A percentile compares a stretch with the other conserved stretches of the same genome.
phyloP scores from a whole-genome alignment of 2,113 vertebrate species.

The Sinosuthora webbiana region DNA sequence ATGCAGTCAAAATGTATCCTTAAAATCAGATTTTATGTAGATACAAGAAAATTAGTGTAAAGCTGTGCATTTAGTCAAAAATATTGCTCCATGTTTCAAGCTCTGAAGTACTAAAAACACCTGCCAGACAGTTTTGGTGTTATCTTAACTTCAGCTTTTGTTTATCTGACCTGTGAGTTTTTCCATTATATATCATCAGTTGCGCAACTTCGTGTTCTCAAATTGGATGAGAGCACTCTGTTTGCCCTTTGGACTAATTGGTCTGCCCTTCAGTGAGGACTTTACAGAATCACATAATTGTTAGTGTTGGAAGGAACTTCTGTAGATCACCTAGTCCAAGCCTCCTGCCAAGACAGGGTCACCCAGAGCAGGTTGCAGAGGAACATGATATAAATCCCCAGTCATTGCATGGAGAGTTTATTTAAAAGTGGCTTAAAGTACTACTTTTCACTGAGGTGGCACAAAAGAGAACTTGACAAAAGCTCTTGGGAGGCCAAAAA shows the following conservation, averaged over 20 bases:
- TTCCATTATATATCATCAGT: background rate
- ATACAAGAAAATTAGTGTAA: background rate
- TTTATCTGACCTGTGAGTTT: background rate
- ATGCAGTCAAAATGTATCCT: background rate
- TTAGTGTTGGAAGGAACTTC: background rate
- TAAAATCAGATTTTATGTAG: background rate
- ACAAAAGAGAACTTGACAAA: background rate
- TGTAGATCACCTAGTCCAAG: background rate
- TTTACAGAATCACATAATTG: background rate
- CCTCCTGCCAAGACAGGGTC: background rate
- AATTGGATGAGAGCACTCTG: background rate
- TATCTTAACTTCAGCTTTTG: background rate
- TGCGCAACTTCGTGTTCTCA: background rate
- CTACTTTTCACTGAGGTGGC: background rate
- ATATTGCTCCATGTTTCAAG: background rate
- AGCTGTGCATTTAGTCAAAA: background rate
- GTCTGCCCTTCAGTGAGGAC: background rate
- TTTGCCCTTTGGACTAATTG: background rate
- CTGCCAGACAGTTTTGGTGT: background rate
- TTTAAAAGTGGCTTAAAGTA: background rate
- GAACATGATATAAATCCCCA: fast-evolving
- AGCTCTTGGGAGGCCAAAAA: background rate
- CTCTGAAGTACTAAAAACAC: background rate
- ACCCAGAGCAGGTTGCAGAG: background rate
- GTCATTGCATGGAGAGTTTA: fast-evolving